These are phyloP conservation scores for Prenolepis imparis DNA, from an alignment of 2,888 invertebrate species.

Conservation along the genomic window DNA sequence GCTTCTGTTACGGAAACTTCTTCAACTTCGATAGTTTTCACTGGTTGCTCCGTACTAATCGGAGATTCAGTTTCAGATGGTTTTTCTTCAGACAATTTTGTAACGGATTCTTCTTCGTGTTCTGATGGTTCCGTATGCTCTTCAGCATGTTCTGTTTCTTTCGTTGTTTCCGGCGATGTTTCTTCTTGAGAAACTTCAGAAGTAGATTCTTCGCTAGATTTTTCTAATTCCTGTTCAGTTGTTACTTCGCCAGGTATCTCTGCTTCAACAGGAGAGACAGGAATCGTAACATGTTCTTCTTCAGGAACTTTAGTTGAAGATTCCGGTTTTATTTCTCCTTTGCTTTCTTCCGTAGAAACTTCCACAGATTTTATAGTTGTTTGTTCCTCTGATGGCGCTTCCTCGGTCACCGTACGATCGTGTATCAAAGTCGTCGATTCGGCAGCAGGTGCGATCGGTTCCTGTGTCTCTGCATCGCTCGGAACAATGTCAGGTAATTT, in stretches of 20 bases:
- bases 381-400: conserved; percentile 38
- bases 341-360: conserved; percentile 55
- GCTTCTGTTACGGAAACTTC: conserved; percentile 38
- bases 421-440: conserved; percentile 50
- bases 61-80: conserved; percentile 45
- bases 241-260: conserved; percentile 52
- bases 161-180: conserved; percentile 30
- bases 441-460: conserved; percentile 24
- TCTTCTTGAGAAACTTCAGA: conserved; percentile 30
- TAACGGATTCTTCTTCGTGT: conserved; percentile 36
- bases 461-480: conserved; percentile 54
- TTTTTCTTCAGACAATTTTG: conserved; percentile 52
- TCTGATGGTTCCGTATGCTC: conserved; percentile 57
- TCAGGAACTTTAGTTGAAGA: conserved; percentile 53
- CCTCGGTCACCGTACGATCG: conserved; percentile 26
- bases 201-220: conserved; percentile 37
- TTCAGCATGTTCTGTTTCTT: conserved; percentile 52
- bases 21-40: conserved; percentile 1
- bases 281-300: conserved; percentile 48
- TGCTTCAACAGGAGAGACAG: conserved; percentile 46
- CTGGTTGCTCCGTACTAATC: conserved; percentile 38
- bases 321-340: conserved; percentile 12
- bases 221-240: conserved; percentile 34
- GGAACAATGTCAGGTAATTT: conserved; percentile 61
- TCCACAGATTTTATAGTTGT: conserved; percentile 58